Base-by-base conservation (phyloP, 1,140 invertebrate genomes). In the Lasaia peninsularis region DNA sequence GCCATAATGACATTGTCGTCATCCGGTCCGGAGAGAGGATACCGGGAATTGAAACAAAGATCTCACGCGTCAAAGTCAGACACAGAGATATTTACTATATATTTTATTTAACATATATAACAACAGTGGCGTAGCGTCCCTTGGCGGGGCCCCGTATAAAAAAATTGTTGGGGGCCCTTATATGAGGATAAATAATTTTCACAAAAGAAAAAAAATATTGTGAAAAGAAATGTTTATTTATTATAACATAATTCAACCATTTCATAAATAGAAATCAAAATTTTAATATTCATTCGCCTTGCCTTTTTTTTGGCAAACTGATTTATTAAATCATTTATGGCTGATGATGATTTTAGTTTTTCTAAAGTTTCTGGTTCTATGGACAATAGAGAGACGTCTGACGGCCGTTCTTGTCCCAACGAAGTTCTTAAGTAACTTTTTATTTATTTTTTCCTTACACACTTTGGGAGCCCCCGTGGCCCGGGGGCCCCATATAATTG, bases 401-500 rank as follows among this genome's bases (percentile, higher is more conserved):
- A 37, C 14, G 18, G 9, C 14, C 33, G 37, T 44, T 44, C 37
- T 62, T 62, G 63, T 62, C 59, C 62, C 63, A 67, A 61, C 55
- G 56, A 68, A 63, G 55, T 69, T 63, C 62, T 69, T 70, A 63
- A 62, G 51, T 69, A 67, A 60, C 61, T 69, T 73, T 65, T 71
- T 60, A 67, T 72, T n/a, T n/a, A n/a, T n/a, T n/a, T n/a, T n/a
- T n/a, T n/a, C n/a, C n/a, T n/a, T n/a, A n/a, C n/a, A n/a, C n/a
- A n/a, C n/a, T n/a, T n/a, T n/a, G n/a, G n/a, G n/a, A n/a, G n/a
- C n/a, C n/a, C n/a, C n/a, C n/a, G n/a, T n/a, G n/a, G n/a, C n/a
- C n/a, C n/a, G n/a, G n/a, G n/a, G n/a, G n/a, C n/a, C n/a, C n/a
- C n/a, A n/a, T n/a, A n/a, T n/a, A n/a, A n/a, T n/a, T n/a, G n/a